Conservation (phyloP, 2,113 vertebrate species). For the Turnix velox region DNA sequence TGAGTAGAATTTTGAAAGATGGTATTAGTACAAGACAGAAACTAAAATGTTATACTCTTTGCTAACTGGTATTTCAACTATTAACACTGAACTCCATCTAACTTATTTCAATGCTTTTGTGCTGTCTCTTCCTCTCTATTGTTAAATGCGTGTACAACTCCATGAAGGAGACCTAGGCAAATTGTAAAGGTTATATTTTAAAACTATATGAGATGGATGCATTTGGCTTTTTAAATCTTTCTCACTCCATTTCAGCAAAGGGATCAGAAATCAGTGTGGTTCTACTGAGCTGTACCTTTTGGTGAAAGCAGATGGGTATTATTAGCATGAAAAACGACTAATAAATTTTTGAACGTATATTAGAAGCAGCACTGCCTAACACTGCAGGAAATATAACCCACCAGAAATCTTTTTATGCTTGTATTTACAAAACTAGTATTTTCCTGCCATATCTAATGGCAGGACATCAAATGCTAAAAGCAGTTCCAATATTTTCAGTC, state of each 20-base stretch:
- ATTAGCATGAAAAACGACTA: background rate
- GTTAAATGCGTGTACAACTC: background rate
- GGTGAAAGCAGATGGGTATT: background rate
- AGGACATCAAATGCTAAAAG: background rate
- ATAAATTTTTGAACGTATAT: conserved; percentile 38
- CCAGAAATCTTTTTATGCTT: background rate
- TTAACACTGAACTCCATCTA: conserved; percentile 17
- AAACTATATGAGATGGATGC: background rate
- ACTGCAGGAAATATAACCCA: conserved; percentile 12
- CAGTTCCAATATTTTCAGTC: background rate
- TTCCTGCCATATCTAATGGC: background rate
- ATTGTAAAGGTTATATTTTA: conserved; percentile 35
- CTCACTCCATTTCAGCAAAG: background rate
- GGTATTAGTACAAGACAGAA: background rate
- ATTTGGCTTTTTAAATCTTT: conserved; percentile 16
- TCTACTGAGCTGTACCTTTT: background rate
- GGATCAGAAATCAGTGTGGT: background rate
- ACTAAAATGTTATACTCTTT: background rate
- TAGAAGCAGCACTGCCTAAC: background rate
- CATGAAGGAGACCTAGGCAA: conserved; percentile 40
- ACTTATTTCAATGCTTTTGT: background rate
- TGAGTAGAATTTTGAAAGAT: background rate
- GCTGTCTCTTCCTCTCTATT: background rate
- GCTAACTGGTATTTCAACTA: conserved; percentile 5
- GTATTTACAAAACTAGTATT: background rate